Base-by-base conservation (phyloP, 2,888 invertebrate genomes). In the Cantharis flavilabris region DNA sequence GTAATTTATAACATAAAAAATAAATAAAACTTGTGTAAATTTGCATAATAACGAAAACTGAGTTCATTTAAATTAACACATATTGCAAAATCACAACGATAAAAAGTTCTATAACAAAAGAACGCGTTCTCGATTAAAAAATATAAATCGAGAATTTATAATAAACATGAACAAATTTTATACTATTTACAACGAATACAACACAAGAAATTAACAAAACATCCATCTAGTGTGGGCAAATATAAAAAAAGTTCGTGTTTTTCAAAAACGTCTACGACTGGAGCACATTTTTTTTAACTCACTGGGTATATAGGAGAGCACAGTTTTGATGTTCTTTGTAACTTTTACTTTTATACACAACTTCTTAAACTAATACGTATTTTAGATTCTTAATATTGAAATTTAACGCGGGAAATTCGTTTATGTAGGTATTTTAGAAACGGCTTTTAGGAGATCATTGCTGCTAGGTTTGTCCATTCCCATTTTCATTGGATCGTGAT, bases 381-480 rank as follows among this genome's bases (percentile, higher is more conserved):
- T 83, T 82, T 82, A 83, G 72, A 76, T 77, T 75, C 73, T 78
- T 79, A 79, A 81, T 72, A 76, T 71, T 26, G 71, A 69, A 49
- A 70, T 72, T 75, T 33, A 67, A 26, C 65, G 26, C 70, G 69
- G 62, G 71, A 70, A 79, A 77, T 74, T 75, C 85, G 90, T 90
- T 93, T 94, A 94, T 93, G 94, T 93, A 83, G 93, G 93, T 88
- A 94, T 94, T 90, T 94, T 94, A 87, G 93, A 93, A 87, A 94
- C 94, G 80, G 91, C 91, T 91, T 94, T 94, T 86, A 94, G 91
- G 84, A 94, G 92, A 90, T 94, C 94, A 85, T 92, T 90, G 90
- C 93, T 91, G 86, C 92, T 91, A 69, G 86, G 83, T 88, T 94
- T 94, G 88, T 94, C 94, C 88, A 94, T 90, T 84, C 93, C 92